Evolutionary conservation across 2,113 vertebrate genomes (phyloP).

Genomic region (Pituophis catenifer): DNA sequence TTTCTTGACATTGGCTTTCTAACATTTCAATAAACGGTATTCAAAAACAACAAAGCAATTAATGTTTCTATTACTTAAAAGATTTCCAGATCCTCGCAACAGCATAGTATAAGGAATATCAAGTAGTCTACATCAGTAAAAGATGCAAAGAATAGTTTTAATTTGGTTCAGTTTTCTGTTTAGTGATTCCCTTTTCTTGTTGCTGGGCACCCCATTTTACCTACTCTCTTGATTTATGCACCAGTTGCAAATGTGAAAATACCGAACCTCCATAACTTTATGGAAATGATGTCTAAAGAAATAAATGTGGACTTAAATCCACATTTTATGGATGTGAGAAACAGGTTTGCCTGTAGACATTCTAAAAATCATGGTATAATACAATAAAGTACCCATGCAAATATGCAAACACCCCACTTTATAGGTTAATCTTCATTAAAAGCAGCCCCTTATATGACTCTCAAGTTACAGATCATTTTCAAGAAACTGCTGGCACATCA

Average conservation of each 20-base stretch:
- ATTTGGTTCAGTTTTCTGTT: neutral
- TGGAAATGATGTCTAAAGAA: neutral
- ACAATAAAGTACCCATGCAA: neutral
- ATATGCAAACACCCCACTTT: neutral
- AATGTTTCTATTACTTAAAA: neutral
- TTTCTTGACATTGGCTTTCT: neutral
- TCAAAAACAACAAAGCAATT: neutral
- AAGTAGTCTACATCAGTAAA: neutral
- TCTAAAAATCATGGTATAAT: constrained; percentile 1
- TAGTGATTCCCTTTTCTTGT: neutral
- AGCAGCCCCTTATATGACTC: constrained; percentile 31
- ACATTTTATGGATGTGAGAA: rapidly evolving
- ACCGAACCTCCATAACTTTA: neutral
- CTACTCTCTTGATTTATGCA: neutral
- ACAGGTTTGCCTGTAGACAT: neutral
- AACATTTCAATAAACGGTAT: neutral
- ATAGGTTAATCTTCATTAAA: constrained; percentile 29
- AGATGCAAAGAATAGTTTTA: neutral
- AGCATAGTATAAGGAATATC: neutral
- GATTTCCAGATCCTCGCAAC: neutral
- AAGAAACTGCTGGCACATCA: constrained; percentile 27
- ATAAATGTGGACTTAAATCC: neutral
- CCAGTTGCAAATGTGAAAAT: neutral
- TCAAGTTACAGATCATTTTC: constrained; percentile 45
- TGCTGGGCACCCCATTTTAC: neutral